A percentile compares a stretch with the other conserved stretches of the same genome.
phyloP scores from a whole-genome alignment of 2,888 invertebrate genomes.

The Parnassius mnemosyne region DNA sequence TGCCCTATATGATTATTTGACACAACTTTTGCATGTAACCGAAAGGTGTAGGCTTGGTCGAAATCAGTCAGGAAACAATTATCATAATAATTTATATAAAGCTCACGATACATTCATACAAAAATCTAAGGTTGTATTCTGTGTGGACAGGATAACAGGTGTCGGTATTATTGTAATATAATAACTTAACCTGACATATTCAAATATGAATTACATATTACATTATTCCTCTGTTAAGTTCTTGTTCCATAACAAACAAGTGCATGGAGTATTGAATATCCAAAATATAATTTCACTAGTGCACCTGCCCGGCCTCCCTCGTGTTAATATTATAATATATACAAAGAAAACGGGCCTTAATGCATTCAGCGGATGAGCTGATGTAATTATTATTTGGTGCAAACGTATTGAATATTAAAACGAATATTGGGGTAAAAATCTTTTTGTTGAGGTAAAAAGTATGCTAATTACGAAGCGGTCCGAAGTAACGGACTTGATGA shows the following conservation, averaged over 20 bases:
- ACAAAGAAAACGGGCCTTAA: constrained; percentile 60
- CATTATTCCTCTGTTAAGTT: constrained; percentile 26
- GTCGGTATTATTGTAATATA: not conserved
- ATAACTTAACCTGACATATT: not conserved
- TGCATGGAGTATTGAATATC: constrained; percentile 54
- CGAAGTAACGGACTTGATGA: constrained; percentile 49
- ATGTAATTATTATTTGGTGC: constrained; percentile 76
- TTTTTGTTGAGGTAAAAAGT: constrained; percentile 63
- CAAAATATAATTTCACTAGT: constrained; percentile 67
- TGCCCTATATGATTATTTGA: too few species aligned
- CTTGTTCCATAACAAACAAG: constrained; percentile 52
- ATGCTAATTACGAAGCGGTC: constrained; percentile 58
- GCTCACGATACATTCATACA: too few species aligned
- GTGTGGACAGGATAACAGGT: too few species aligned
- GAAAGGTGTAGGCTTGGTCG: too few species aligned
- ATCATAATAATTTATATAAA: too few species aligned
- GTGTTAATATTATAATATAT: constrained; percentile 71
- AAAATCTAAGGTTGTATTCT: too few species aligned
- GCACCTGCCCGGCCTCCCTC: constrained; percentile 65
- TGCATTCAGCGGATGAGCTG: constrained; percentile 65
- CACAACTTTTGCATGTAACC: too few species aligned
- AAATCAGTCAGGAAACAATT: too few species aligned
- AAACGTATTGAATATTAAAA: constrained; percentile 75
- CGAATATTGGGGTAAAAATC: constrained; percentile 59
- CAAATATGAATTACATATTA: too few species aligned